Evolutionary conservation across 1,140 invertebrate genomes (phyloP).

Genomic region (Drosophila yakuba): DNA sequence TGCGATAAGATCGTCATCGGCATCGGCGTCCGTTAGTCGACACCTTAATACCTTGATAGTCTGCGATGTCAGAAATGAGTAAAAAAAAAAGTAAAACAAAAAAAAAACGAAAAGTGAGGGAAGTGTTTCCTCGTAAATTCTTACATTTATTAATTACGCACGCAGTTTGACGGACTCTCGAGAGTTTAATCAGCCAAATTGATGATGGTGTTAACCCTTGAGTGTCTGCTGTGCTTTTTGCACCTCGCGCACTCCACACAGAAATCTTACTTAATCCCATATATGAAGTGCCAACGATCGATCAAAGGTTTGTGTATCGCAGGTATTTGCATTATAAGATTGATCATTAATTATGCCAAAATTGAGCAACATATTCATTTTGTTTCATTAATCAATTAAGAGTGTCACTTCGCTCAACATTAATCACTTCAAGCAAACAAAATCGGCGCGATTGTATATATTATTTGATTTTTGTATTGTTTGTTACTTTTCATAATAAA

Average conservation of each 20-base stretch:
- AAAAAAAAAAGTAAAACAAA: conserved; percentile 3
- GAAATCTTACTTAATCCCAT: neutral
- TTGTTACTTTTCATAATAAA: too few species aligned
- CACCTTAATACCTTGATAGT: conserved; percentile 37
- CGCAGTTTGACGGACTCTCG: conserved; percentile 40
- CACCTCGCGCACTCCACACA: neutral
- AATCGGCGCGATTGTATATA: neutral
- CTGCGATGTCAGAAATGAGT: conserved; percentile 9
- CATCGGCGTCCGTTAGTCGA: conserved; percentile 34
- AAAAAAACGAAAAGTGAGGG: conserved; percentile 1
- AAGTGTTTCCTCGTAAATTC: conserved; percentile 40
- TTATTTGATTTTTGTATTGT: neutral
- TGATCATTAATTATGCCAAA: conserved; percentile 6
- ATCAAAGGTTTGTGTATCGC: neutral
- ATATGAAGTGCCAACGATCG: neutral
- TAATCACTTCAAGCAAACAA: neutral
- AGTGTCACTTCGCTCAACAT: neutral
- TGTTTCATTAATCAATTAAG: conserved; percentile 24
- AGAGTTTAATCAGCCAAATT: conserved; percentile 50
- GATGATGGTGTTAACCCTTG: conserved; percentile 35
- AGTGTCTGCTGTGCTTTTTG: neutral
- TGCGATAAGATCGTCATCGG: conserved; percentile 19
- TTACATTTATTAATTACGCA: conserved; percentile 69
- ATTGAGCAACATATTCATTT: conserved; percentile 6
- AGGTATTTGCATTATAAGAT: neutral